Percentiles rank a stretch among this genome's conserved stretches.
These are phyloP conservation scores for Stratiomys singularior DNA, from an alignment of 2,888 invertebrate genomes.

Conservation along the genomic window DNA sequence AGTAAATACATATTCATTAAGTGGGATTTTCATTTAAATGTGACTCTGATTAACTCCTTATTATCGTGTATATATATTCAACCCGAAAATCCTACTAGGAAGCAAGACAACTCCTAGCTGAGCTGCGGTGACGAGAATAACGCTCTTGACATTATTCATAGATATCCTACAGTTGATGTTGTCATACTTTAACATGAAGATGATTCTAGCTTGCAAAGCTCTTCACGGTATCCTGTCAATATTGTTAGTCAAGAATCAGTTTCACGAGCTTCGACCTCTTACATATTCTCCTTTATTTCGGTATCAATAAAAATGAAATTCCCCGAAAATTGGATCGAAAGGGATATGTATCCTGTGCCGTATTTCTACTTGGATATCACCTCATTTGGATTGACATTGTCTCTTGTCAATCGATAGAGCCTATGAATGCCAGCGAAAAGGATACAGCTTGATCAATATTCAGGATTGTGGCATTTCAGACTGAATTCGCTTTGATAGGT, in stretches of 20 bases:
- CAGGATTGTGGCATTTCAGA: not conserved
- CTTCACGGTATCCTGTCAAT: not conserved
- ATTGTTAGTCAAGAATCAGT: not conserved
- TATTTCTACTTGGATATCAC: not conserved
- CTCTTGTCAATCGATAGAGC: not conserved
- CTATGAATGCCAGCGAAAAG: not conserved
- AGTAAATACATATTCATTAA: no score
- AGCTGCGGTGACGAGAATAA: not conserved
- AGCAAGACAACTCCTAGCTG: not conserved
- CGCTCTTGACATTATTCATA: not conserved
- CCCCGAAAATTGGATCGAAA: not conserved
- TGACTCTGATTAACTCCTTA: not conserved
- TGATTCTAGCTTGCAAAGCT: not conserved
- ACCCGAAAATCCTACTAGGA: not conserved
- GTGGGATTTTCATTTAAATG: not conserved
- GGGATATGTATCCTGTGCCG: not conserved
- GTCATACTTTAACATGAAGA: not conserved
- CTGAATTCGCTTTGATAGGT: no score
- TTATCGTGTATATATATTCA: not conserved
- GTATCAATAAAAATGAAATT: not conserved
- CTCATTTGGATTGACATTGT: not conserved
- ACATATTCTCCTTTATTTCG: not conserved
- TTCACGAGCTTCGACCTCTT: not conserved
- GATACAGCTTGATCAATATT: not conserved
- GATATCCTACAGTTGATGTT: not conserved